phyloP scores from a whole-genome alignment of 1,140 invertebrate species.

The Grapholita molesta region DNA sequence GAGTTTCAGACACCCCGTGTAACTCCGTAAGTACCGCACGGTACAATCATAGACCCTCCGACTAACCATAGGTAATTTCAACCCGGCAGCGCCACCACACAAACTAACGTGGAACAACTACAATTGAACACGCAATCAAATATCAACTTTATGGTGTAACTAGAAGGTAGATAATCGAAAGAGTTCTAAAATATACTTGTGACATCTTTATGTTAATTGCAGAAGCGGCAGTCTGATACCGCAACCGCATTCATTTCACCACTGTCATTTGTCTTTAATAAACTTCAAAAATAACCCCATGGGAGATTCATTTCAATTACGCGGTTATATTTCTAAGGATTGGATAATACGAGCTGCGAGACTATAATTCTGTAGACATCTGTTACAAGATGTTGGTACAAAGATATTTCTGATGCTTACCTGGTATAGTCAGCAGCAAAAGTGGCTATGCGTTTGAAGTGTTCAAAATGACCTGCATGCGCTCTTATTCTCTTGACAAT shows the following conservation, averaged over 20 bases:
- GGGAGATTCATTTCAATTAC: neutral
- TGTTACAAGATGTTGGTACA: too few species aligned
- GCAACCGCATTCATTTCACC: conserved; percentile 9
- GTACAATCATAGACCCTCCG: conserved; percentile 4
- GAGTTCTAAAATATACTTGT: neutral
- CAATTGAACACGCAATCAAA: neutral
- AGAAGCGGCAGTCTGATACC: neutral
- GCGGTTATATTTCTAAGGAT: neutral
- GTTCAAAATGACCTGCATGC: too few species aligned
- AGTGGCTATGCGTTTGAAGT: too few species aligned
- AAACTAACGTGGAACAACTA: neutral
- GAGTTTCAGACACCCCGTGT: neutral
- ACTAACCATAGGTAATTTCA: conserved; percentile 4
- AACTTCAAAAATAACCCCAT: conserved; percentile 4
- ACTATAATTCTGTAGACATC: too few species aligned
- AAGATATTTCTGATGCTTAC: too few species aligned
- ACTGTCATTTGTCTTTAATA: conserved; percentile 16
- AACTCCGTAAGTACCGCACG: conserved; percentile 1
- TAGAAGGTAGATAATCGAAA: neutral
- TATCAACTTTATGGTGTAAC: neutral
- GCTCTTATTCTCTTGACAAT: too few species aligned
- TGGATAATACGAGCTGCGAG: too few species aligned
- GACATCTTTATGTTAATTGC: neutral
- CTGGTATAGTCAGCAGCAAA: too few species aligned
- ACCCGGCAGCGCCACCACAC: neutral